Conservation (phyloP, 1,140 invertebrate species). For the Sinonovacula constricta region DNA sequence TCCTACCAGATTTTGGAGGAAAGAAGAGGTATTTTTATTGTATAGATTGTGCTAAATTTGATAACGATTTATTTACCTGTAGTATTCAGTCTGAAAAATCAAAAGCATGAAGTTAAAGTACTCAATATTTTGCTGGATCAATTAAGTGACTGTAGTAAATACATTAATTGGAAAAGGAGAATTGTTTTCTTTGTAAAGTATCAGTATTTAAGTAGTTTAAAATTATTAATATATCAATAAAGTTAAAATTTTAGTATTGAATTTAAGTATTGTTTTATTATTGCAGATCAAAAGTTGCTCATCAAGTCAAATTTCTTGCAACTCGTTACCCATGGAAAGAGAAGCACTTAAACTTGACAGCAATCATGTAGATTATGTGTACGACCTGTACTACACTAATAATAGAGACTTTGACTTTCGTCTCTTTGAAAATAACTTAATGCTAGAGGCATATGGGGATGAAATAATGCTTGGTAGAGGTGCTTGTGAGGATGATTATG, state of each 20-base stretch:
- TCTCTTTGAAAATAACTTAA: conserved; percentile 65
- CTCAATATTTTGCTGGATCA: too few relatives aligned
- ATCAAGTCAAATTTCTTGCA: conserved; percentile 67
- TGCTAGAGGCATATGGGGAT: conserved; percentile 62
- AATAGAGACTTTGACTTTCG: conserved; percentile 65
- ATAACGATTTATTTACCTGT: too few relatives aligned
- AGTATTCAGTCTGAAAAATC: too few relatives aligned
- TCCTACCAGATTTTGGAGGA: too few relatives aligned
- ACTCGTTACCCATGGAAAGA: conserved; percentile 65
- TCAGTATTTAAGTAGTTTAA: too few relatives aligned
- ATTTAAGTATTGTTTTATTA: conserved; percentile 22
- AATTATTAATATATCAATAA: too few relatives aligned
- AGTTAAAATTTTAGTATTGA: neutral
- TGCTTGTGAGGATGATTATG: conserved; percentile 52
- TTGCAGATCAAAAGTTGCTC: neutral
- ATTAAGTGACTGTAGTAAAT: too few relatives aligned
- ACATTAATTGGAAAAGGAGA: too few relatives aligned
- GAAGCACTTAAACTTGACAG: conserved; percentile 46
- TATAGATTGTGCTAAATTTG: too few relatives aligned
- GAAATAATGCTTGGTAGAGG: conserved; percentile 46
- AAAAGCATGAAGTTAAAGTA: too few relatives aligned
- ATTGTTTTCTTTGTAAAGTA: too few relatives aligned
- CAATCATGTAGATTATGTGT: conserved; percentile 67
- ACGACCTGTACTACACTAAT: conserved; percentile 76
- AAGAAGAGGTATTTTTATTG: too few relatives aligned